These are phyloP conservation scores for Cyprinodon brontotheroides DNA, from an alignment of 2,113 vertebrate genomes.

Conservation along the genomic window DNA sequence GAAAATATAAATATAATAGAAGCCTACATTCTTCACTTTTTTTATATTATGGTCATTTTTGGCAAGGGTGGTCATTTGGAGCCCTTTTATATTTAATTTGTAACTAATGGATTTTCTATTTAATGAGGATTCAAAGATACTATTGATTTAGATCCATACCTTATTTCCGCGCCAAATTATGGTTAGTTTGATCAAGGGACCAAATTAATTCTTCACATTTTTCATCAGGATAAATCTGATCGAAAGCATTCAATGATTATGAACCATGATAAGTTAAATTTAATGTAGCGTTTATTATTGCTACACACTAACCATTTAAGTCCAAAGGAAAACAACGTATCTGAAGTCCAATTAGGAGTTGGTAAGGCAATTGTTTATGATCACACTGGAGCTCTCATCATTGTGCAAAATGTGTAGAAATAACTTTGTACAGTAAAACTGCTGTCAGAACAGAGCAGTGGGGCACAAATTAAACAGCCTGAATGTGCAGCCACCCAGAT, in stretches of 20 bases:
- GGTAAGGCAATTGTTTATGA: not conserved
- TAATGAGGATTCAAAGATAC: too few relatives aligned
- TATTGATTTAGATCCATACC: too few relatives aligned
- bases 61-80: too few relatives aligned
- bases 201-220: not conserved
- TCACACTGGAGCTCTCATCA: not conserved
- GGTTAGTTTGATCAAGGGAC: not conserved
- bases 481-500: slow-evolving; percentile 3
- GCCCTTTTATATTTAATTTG: too few relatives aligned
- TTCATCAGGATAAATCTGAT: not conserved
- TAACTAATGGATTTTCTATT: too few relatives aligned
- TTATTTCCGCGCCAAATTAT: too few relatives aligned
- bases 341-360: not conserved
- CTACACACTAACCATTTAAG: not conserved
- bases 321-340: not conserved
- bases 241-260: not conserved
- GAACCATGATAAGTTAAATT: not conserved
- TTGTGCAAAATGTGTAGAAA: not conserved
- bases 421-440: not conserved
- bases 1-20: too few relatives aligned
- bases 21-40: not conserved
- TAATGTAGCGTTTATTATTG: not conserved
- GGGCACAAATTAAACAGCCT: not conserved
- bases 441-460: not conserved
- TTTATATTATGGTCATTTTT: not conserved